A percentile compares a stretch with the other conserved stretches of the same genome.
These are phyloP conservation scores for Mesembrinibis cayennensis DNA, from an alignment of 2,113 vertebrate genomes.

Conservation along the genomic window DNA sequence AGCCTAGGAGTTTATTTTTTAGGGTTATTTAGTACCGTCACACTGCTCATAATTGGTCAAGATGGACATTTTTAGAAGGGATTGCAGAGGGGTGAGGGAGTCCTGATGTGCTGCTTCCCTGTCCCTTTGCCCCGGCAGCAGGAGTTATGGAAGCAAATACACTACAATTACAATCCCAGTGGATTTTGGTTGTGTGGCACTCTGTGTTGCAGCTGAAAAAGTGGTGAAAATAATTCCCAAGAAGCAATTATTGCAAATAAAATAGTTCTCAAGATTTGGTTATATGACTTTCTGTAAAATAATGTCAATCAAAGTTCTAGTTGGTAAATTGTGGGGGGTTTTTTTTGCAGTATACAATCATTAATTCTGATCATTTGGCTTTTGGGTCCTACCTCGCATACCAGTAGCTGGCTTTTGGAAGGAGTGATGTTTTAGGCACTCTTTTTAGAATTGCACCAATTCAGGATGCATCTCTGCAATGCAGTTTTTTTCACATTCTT, in stretches of 20 bases:
- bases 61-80: neutral
- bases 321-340: neutral
- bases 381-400: neutral
- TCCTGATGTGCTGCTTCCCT: neutral
- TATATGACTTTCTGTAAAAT: neutral
- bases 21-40: neutral
- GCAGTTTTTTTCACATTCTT: neutral
- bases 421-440: neutral
- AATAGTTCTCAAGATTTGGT: neutral
- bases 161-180: neutral
- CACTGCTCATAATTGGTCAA: neutral
- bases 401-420: neutral
- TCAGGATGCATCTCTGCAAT: neutral
- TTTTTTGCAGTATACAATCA: neutral
- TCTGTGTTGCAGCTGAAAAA: neutral
- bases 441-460: neutral
- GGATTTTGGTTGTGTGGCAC: neutral
- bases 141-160: neutral
- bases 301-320: neutral
- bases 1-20: neutral
- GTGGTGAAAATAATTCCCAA: neutral
- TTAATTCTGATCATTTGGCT: neutral
- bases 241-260: neutral
- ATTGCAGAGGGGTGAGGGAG: neutral
- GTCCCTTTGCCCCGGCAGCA: fast-evolving